A percentile compares a stretch with the other conserved stretches of the same genome.
Evolutionary conservation across 2,888 invertebrate genomes (phyloP).

Genomic region (Nesidiocoris tenuis): DNA sequence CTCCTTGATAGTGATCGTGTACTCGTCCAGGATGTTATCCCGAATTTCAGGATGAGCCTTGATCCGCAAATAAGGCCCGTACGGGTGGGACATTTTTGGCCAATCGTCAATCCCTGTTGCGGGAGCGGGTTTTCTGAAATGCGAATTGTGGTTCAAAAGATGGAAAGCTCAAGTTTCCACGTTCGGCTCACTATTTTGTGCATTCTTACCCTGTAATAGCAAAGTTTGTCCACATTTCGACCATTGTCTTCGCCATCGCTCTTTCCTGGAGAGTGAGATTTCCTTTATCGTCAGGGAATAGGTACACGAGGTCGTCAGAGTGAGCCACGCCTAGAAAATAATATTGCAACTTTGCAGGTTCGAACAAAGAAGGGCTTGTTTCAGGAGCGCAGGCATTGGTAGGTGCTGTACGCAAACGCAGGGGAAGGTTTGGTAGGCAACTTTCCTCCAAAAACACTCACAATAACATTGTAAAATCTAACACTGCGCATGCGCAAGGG

Average conservation of each 20-base stretch:
- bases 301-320: conserved; percentile 62
- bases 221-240: conserved; percentile 57
- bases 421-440: too few relatives aligned
- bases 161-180: too few relatives aligned
- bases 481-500: too few relatives aligned
- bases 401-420: too few relatives aligned
- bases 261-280: conserved; percentile 54
- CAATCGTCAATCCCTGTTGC: conserved; percentile 47
- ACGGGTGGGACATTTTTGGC: conserved; percentile 50
- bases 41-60: conserved; percentile 46
- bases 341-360: too few relatives aligned
- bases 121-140: conserved; percentile 50
- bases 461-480: too few relatives aligned
- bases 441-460: too few relatives aligned
- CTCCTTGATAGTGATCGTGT: conserved; percentile 49
- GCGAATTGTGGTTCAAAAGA: background rate
- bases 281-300: conserved; percentile 57
- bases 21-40: conserved; percentile 50
- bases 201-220: conserved; percentile 54
- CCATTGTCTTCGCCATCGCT: conserved; percentile 56
- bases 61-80: conserved; percentile 52
- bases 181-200: background rate
- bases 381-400: too few relatives aligned
- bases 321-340: conserved; percentile 58
- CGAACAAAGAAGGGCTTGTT: too few relatives aligned